phyloP scores from a whole-genome alignment of 2,888 invertebrate species.

The Xanthia icteritia region DNA sequence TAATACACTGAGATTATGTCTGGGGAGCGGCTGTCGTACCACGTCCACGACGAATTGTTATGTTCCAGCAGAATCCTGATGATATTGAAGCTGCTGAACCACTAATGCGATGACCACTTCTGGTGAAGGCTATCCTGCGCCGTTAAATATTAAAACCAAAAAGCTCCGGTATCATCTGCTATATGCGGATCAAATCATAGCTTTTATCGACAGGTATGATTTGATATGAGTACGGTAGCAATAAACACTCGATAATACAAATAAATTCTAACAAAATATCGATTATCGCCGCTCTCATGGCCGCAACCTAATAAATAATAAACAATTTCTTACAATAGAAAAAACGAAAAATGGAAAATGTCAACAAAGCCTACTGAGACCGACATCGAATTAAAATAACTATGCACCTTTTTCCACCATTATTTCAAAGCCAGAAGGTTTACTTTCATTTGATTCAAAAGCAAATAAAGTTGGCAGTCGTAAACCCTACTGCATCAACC shows the following conservation, averaged over 20 bases:
- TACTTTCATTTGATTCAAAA: slow-evolving; percentile 25
- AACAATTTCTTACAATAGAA: slow-evolving; percentile 77
- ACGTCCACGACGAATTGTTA: neutral
- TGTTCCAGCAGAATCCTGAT: neutral
- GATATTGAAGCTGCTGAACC: neutral
- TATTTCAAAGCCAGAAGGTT: slow-evolving; percentile 5
- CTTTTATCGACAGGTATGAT: no score
- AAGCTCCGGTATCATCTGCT: neutral
- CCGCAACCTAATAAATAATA: slow-evolving; percentile 66
- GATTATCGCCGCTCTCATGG: slow-evolving; percentile 49
- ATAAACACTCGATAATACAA: slow-evolving; percentile 19
- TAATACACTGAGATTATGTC: neutral
- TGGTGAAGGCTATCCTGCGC: neutral
- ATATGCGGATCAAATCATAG: no score
- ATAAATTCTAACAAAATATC: slow-evolving; percentile 30
- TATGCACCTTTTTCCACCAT: slow-evolving; percentile 2
- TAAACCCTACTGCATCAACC: slow-evolving; percentile 64
- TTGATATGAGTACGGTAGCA: no score
- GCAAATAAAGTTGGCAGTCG: slow-evolving; percentile 39
- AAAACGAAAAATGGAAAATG: slow-evolving; percentile 81
- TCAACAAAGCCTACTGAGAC: slow-evolving; percentile 76
- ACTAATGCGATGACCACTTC: neutral
- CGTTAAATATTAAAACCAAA: neutral
- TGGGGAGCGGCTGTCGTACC: neutral
- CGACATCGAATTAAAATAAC: slow-evolving; percentile 63